Evolutionary conservation across 2,797 vertebrate genomes (phyloP).

Genomic region (Premnoplex brunnescens): DNA sequence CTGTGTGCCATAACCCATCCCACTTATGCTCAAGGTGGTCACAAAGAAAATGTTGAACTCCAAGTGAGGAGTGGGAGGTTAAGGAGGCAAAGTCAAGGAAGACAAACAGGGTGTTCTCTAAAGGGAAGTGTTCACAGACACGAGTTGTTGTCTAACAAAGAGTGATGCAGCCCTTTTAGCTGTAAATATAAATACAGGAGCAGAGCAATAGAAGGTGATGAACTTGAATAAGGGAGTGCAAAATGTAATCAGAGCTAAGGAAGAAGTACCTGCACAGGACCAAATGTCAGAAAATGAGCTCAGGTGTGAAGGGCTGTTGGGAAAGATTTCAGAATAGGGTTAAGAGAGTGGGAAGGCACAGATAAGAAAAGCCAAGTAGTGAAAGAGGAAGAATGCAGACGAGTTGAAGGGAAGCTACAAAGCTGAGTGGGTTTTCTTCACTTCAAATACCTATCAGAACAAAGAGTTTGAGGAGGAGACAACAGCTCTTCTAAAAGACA

Average conservation of each 20-base stretch:
- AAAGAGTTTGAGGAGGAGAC: slow-evolving; percentile 6
- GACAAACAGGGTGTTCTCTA: slow-evolving; percentile 13
- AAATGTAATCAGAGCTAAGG: background rate
- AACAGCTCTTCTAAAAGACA: background rate
- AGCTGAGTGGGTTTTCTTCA: background rate
- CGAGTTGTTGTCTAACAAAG: slow-evolving; percentile 46
- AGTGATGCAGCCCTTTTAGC: background rate
- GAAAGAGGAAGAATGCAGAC: background rate
- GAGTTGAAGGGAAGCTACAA: background rate
- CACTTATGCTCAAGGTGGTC: background rate
- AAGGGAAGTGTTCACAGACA: background rate
- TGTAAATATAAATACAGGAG: slow-evolving; percentile 56
- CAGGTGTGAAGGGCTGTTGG: background rate
- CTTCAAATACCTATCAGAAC: background rate
- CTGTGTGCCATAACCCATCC: background rate
- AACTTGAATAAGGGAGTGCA: slow-evolving; percentile 36
- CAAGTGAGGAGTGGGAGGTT: background rate
- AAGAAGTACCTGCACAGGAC: background rate
- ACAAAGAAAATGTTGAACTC: background rate
- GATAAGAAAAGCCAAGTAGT: background rate
- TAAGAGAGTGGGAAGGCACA: background rate
- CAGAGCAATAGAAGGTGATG: background rate
- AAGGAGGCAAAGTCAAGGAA: background rate
- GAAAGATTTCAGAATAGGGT: background rate
- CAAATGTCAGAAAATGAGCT: background rate